Conservation (phyloP, 2,113 vertebrate genomes). For the Pachypanchax playfairii region DNA sequence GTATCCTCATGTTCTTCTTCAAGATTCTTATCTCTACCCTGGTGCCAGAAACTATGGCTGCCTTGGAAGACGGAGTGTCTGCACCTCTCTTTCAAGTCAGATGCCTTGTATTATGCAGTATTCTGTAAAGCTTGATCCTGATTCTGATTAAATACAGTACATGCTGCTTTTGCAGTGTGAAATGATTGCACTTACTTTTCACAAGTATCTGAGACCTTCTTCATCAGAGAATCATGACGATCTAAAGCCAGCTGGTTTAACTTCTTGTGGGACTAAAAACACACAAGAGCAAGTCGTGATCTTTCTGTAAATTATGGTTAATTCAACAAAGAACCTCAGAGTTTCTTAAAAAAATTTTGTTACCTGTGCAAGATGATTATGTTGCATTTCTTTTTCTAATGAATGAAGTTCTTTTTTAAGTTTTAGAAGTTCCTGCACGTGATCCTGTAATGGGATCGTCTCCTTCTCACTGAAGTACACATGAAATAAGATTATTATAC, state of each 20-base stretch:
- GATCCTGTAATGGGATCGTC: constrained; percentile 78
- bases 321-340: background rate
- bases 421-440: constrained; percentile 82
- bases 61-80: too few species aligned
- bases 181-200: constrained; percentile 79
- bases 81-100: too few species aligned
- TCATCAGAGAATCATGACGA: constrained; percentile 80
- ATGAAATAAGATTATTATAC: background rate
- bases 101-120: too few species aligned
- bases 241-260: constrained; percentile 80
- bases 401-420: constrained; percentile 77
- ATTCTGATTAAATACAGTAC: too few species aligned
- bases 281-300: constrained; percentile 18
- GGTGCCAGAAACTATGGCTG: too few species aligned
- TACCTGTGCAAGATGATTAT: constrained; percentile 82
- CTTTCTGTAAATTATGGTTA: constrained; percentile 18
- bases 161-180: too few species aligned
- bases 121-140: too few species aligned
- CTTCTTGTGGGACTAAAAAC: constrained; percentile 79
- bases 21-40: too few species aligned
- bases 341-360: background rate
- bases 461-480: constrained; percentile 65
- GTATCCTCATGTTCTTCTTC: too few species aligned
- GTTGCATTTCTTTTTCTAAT: constrained; percentile 76
- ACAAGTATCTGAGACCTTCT: constrained; percentile 83